A percentile compares a stretch with the other conserved stretches of the same genome.
These are phyloP conservation scores for Henricia sp. DNA, from an alignment of 53 echinoderm and acorn worm species.

Conservation along the genomic window DNA sequence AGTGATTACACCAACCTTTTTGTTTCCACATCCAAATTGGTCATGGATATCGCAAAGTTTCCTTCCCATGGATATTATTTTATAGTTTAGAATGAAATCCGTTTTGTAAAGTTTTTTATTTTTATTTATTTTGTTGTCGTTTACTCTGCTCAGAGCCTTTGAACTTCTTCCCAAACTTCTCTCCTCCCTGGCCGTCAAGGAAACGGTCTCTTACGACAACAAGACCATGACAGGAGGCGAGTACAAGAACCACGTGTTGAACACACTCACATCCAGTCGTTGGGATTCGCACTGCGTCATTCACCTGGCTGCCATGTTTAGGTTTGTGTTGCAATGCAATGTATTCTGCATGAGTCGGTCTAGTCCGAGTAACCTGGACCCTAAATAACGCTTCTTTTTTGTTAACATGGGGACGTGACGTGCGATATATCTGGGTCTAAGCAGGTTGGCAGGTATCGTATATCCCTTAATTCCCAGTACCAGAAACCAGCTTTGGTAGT, in stretches of 20 bases:
- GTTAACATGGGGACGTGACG: too few relatives aligned
- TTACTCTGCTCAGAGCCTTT: constrained; percentile 65
- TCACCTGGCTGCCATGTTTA: constrained; percentile 86
- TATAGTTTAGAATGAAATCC: background rate
- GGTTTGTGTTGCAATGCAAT: constrained; percentile 77
- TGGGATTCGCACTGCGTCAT: constrained; percentile 87
- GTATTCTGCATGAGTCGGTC: too few relatives aligned
- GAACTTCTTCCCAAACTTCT: constrained; percentile 90
- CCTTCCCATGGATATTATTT: background rate
- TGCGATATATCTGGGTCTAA: too few relatives aligned
- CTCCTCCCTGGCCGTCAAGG: constrained; percentile 82
- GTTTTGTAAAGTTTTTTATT: background rate
- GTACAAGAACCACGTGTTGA: constrained; percentile 87
- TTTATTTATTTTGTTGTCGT: too few relatives aligned
- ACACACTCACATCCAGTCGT: constrained; percentile 82
- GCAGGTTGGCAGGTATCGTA: too few relatives aligned
- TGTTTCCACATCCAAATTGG: too few relatives aligned
- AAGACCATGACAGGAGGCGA: constrained; percentile 82
- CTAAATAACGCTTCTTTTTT: too few relatives aligned
- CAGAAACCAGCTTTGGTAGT: too few relatives aligned
- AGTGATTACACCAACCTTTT: too few relatives aligned
- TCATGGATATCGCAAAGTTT: too few relatives aligned
- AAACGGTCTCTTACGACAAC: constrained; percentile 81
- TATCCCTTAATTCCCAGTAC: too few relatives aligned
- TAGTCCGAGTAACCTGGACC: too few relatives aligned